Conservation (phyloP, 92 coral and sea anemone genomes). For the Micromussa lordhowensis region DNA sequence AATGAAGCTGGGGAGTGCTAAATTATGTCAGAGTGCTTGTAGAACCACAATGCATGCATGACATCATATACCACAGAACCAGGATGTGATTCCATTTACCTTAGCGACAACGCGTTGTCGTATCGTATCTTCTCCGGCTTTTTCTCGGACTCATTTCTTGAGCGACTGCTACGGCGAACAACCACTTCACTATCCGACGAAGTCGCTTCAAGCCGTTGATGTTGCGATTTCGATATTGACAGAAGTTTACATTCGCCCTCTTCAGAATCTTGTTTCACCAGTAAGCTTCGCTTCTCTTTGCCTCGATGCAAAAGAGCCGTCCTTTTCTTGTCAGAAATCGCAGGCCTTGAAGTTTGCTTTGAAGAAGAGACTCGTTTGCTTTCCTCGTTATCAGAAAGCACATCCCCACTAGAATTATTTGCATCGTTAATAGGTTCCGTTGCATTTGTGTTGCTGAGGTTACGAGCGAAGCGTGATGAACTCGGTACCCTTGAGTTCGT, state of each 20-base stretch:
- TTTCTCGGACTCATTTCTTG: constrained; percentile 45
- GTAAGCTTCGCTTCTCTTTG: constrained; percentile 70
- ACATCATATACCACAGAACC: constrained; percentile 29
- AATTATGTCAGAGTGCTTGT: neutral
- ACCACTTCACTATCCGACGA: constrained; percentile 48
- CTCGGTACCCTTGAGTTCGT: constrained; percentile 36
- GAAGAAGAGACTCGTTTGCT: constrained; percentile 22
- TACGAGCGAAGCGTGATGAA: constrained; percentile 83
- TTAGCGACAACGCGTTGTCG: constrained; percentile 79
- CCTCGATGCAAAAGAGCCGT: constrained; percentile 73
- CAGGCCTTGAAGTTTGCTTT: constrained; percentile 7
- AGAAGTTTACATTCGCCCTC: constrained; percentile 6
- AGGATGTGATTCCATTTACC: constrained; percentile 45
- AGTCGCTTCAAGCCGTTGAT: constrained; percentile 12
- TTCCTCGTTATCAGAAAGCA: constrained; percentile 11
- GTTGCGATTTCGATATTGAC: constrained; percentile 27
- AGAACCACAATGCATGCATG: constrained; percentile 21
- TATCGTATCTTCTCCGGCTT: constrained; percentile 48
- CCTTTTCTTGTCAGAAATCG: constrained; percentile 44
- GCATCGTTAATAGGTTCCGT: constrained; percentile 17
- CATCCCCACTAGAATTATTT: neutral
- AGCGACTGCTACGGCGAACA: constrained; percentile 15
- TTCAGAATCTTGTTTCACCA: constrained; percentile 24
- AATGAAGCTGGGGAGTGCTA: neutral
- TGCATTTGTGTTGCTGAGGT: constrained; percentile 58